Conservation (phyloP, 2,113 vertebrate genomes). For the Oostethus manadensis region DNA sequence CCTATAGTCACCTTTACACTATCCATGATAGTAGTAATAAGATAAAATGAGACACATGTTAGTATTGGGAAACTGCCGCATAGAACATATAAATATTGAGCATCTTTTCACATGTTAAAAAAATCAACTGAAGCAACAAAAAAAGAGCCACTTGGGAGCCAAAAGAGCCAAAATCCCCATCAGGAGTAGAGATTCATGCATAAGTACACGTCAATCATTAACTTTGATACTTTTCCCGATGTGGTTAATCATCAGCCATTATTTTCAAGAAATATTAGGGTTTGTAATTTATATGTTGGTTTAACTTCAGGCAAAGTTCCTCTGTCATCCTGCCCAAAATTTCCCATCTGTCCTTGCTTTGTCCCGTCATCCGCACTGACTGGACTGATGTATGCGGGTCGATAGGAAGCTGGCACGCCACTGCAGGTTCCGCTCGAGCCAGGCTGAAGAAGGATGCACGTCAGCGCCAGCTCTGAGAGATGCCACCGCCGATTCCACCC, state of each 20-base stretch:
- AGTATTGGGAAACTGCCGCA: no score
- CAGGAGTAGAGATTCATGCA: no score
- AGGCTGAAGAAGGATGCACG: constrained; percentile 53
- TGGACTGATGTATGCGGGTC: constrained; percentile 45
- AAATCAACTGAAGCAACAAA: no score
- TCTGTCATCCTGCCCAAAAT: constrained; percentile 8
- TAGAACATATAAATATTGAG: no score
- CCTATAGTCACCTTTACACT: no score
- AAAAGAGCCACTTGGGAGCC: no score
- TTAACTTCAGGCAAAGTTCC: constrained; percentile 17
- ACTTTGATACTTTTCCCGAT: no score
- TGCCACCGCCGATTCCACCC: constrained; percentile 52
- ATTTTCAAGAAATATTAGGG: constrained; percentile 19
- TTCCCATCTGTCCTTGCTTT: constrained; percentile 7
- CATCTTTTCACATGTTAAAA: no score
- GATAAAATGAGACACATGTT: no score
- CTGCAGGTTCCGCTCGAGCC: constrained; percentile 26
- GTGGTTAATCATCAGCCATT: not conserved
- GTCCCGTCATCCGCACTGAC: constrained; percentile 27
- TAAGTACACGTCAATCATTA: no score
- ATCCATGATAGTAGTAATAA: no score
- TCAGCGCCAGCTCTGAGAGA: constrained; percentile 48
- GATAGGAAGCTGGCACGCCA: constrained; percentile 52
- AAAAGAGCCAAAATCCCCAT: no score
- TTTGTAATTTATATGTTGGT: constrained; percentile 21